Evolutionary conservation across 2,797 vertebrate genomes (phyloP).

Genomic region (Pseudochirops corinnae): DNA sequence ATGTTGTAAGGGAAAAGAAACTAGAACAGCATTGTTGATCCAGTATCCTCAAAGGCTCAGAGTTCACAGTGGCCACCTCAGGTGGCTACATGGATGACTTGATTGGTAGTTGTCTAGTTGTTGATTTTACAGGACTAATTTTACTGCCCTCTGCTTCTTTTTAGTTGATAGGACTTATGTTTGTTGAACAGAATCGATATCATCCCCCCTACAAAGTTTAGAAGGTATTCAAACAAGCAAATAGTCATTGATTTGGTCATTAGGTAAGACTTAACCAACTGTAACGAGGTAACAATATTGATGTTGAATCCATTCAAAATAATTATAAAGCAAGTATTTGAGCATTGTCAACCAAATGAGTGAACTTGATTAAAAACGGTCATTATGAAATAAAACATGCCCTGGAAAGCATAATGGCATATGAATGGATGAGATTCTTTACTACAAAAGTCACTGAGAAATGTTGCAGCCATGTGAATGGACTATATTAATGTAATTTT

Average conservation of each 20-base stretch:
- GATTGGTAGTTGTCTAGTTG: background rate
- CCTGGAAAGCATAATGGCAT: background rate
- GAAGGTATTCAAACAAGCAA: background rate
- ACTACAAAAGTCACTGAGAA: background rate
- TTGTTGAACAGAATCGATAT: conserved; percentile 23
- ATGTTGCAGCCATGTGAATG: background rate
- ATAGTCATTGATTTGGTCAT: background rate
- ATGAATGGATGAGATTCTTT: background rate
- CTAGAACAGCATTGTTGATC: background rate
- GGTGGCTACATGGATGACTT: background rate
- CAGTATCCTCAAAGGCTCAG: background rate
- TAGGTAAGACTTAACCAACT: conserved; percentile 37
- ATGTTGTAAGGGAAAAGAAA: background rate
- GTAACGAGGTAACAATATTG: conserved; percentile 25
- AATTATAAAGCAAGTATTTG: conserved; percentile 26
- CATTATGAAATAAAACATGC: background rate
- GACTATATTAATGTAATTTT: background rate
- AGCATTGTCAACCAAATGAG: conserved; percentile 33
- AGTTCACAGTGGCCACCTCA: background rate
- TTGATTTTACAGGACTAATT: background rate
- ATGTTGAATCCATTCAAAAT: background rate
- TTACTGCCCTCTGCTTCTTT: background rate
- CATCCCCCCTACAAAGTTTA: background rate
- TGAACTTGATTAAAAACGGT: conserved; percentile 42
- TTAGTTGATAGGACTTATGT: background rate